Conservation (phyloP, 2,797 vertebrate species). For the Enteromius afrohamiltoni region DNA sequence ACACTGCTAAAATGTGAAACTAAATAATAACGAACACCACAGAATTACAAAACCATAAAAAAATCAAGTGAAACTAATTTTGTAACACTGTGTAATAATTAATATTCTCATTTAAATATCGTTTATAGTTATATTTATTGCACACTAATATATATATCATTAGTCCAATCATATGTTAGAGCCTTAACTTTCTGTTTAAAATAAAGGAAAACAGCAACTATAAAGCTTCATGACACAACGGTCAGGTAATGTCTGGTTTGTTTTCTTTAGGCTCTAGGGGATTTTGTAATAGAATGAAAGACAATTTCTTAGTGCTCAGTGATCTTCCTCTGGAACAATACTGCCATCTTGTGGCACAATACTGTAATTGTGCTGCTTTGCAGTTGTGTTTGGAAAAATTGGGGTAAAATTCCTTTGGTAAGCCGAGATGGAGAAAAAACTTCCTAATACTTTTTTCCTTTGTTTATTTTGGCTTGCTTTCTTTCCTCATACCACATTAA, state of each 20-base stretch:
- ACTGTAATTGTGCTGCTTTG: neutral
- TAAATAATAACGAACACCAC: neutral
- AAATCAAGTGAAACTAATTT: neutral
- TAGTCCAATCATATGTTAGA: neutral
- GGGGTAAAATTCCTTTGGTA: neutral
- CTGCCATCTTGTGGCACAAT: constrained; percentile 61
- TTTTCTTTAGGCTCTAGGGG: neutral
- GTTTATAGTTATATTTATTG: neutral
- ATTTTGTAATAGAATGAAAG: constrained; percentile 15
- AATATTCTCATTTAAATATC: neutral
- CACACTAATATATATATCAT: neutral
- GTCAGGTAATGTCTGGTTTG: neutral
- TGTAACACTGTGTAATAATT: neutral
- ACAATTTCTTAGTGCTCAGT: neutral
- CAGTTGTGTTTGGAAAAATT: neutral
- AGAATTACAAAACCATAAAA: too few relatives aligned
- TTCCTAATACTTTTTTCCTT: neutral
- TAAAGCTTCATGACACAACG: neutral
- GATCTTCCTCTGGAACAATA: constrained; percentile 7
- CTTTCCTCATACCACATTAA: neutral
- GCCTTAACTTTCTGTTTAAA: neutral
- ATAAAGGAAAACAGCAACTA: too few relatives aligned
- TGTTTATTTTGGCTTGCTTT: neutral
- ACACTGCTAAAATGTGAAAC: neutral
- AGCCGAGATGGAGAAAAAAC: neutral